phyloP scores from a whole-genome alignment of 1,140 invertebrate genomes.

The Drosophila gunungcola region DNA sequence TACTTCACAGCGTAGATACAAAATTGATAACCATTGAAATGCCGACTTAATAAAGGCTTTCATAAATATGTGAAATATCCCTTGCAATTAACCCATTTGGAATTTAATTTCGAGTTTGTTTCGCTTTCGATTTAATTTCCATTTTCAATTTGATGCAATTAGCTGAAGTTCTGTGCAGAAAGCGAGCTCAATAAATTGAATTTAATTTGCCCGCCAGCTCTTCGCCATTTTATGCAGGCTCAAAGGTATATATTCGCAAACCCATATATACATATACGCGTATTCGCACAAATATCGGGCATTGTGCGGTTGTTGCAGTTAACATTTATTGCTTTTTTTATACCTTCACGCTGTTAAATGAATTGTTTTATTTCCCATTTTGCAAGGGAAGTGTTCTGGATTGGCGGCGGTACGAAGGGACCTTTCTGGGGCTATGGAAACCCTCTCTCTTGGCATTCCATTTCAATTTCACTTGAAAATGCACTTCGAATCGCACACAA shows the following conservation, averaged over 20 bases:
- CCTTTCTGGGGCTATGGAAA: background rate
- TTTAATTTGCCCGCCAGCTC: conserved; percentile 35
- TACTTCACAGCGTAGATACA: background rate
- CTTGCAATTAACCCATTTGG: conserved; percentile 35
- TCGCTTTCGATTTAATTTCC: conserved; percentile 48
- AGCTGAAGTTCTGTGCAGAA: conserved; percentile 34
- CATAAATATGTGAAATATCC: conserved; percentile 31
- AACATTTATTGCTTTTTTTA: conserved; percentile 49
- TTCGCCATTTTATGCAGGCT: background rate
- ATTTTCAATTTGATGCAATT: conserved; percentile 56
- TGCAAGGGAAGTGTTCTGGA: background rate
- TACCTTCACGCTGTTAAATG: conserved; percentile 43
- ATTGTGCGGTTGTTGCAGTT: conserved; percentile 44
- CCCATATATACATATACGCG: background rate
- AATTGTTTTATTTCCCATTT: conserved; percentile 53
- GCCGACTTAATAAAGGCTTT: background rate
- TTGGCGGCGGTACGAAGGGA: no score
- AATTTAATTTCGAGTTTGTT: conserved; percentile 31
- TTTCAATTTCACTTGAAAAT: conserved; percentile 56
- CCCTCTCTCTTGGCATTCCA: conserved; percentile 43
- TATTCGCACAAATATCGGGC: conserved; percentile 12
- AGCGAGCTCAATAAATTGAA: conserved; percentile 53
- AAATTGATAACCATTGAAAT: background rate
- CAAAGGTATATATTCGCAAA: conserved; percentile 24
- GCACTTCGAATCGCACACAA: conserved; percentile 42